Evolutionary conservation across 2,797 vertebrate species (phyloP), one percentile per base, ranked within the genome.

Genomic region (Platyrinchus mystaceus): DNA sequence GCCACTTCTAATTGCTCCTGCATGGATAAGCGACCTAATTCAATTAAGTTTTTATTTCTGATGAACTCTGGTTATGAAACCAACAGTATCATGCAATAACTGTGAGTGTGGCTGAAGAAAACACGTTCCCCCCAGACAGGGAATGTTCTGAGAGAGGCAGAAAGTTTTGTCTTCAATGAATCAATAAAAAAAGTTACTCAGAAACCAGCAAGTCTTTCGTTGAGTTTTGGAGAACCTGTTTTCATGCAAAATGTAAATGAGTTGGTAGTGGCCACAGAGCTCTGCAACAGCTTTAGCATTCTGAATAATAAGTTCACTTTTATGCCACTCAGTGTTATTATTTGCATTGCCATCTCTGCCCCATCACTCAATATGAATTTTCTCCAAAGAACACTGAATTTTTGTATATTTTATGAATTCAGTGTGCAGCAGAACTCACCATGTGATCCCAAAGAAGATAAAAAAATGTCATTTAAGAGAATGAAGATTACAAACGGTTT

Each of bases 401-500:
- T 93, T 47, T 64, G 46, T 91, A 21, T 71, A 75, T 86, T 95
- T 91, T 59, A 91, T 71, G 34, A 92, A 68, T 50, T 52, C 50
- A 8, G 1, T 7, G 69, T 11, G 10, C 82, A 55, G 44, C 7
- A 62, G 86, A 87, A 36, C 21, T 41, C 41, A 28, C 67, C 39
- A 6, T 3, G 53, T 0, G 16, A 92, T 85, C 69, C 21, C 55
- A 26, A 37, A 49, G 82, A 92, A 92, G 87, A 94, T 88, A 41
- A 91, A 90, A 90, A 64, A 78, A 50, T 74, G 60, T 55, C 84
- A 66, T 63, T 88, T 49, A 86, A 87, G 76, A 86, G 79, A 76
- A 88, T 20, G 89, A 96, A 85, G 73, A 92, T 96, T 95, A 95
- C 82, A 92, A 92, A 96, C 2, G 2, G 79, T 47, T 96, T 94